Percentiles rank a stretch among this genome's conserved stretches.
Evolutionary conservation across 1,140 invertebrate genomes (phyloP).

Genomic region (Cyphomyrmex costatus): DNA sequence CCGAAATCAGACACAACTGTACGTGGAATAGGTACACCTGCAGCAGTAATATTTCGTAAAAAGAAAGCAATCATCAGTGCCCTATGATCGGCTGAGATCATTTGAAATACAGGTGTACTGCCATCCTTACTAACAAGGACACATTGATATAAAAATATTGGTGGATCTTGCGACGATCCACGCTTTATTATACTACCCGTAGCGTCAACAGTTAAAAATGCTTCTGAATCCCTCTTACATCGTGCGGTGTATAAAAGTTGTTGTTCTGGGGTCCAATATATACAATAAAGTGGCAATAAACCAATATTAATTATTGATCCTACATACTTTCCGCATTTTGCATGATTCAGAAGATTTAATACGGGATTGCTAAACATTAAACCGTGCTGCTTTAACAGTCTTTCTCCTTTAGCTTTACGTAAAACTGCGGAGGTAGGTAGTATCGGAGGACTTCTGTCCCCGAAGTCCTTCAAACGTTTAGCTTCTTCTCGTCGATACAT

Average conservation of each 20-base stretch:
- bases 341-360: not conserved
- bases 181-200: not conserved
- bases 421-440: not conserved
- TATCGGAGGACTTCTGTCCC: not conserved
- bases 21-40: not conserved
- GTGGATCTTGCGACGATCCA: not conserved
- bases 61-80: not conserved
- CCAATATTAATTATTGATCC: not conserved
- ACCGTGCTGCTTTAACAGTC: not conserved
- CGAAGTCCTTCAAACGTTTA: not conserved
- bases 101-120: not conserved
- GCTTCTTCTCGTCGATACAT: not conserved
- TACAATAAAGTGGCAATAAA: not conserved
- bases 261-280: not conserved
- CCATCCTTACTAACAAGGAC: not conserved
- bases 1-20: not conserved
- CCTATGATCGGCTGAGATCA: not conserved
- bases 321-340: not conserved
- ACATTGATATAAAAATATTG: not conserved
- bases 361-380: not conserved
- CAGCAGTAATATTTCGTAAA: not conserved
- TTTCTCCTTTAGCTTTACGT: not conserved
- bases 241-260: not conserved
- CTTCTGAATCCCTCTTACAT: not conserved
- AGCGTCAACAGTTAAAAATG: not conserved